These are phyloP conservation scores for Drosophila mayri DNA, from an alignment of 1,140 invertebrate genomes.

Conservation along the genomic window DNA sequence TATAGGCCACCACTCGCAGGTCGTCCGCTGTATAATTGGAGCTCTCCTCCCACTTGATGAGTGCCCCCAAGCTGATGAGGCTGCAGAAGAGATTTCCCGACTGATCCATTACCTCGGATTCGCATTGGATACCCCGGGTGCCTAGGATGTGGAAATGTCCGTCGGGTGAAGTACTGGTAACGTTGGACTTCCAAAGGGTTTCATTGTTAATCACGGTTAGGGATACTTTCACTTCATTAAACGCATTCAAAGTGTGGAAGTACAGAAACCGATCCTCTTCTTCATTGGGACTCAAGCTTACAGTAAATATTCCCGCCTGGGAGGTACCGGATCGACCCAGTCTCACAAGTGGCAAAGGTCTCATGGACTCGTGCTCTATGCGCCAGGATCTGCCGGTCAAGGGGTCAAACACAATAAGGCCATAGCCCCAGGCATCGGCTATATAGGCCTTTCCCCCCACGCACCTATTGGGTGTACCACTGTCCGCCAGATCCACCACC, in stretches of 20 bases:
- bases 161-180: not conserved
- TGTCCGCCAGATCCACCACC: conserved; percentile 87
- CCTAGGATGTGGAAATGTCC: conserved; percentile 59
- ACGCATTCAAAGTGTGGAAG: conserved; percentile 91
- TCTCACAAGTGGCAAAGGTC: conserved; percentile 87
- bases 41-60: conserved; percentile 58
- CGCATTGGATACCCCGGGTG: conserved; percentile 84
- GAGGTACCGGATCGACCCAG: conserved; percentile 89
- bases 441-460: conserved; percentile 89
- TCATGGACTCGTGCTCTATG: conserved; percentile 89
- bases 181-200: conserved; percentile 67
- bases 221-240: conserved; percentile 89
- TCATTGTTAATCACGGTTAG: conserved; percentile 88
- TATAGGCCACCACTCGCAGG: conserved; percentile 79
- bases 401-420: conserved; percentile 90
- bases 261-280: conserved; percentile 87
- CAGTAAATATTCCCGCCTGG: conserved; percentile 88
- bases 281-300: conserved; percentile 87
- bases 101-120: conserved; percentile 87
- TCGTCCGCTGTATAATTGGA: conserved; percentile 67
- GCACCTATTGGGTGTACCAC: conserved; percentile 85
- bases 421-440: conserved; percentile 90
- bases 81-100: conserved; percentile 86
- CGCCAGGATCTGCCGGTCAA: conserved; percentile 87
- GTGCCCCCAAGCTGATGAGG: conserved; percentile 68